Evolutionary conservation across 2,113 vertebrate species (phyloP).

Genomic region (Petrocephalus zakoni): DNA sequence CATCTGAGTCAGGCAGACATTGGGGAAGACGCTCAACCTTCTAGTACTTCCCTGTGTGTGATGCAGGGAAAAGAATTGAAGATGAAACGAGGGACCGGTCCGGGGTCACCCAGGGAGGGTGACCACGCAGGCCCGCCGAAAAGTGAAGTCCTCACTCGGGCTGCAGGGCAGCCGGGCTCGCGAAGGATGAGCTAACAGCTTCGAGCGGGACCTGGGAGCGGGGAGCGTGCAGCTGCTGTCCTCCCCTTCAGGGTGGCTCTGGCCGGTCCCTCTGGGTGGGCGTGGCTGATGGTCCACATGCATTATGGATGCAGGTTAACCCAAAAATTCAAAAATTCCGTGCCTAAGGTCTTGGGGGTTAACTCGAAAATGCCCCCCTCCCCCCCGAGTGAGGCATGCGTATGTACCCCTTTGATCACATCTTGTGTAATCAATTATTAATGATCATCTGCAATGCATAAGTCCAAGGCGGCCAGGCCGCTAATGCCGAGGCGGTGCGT

Average conservation of each 20-base stretch:
- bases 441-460: constrained; percentile 59
- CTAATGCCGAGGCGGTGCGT: constrained; percentile 28
- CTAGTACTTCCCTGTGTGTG: background rate
- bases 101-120: background rate
- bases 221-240: background rate
- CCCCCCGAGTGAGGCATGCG: constrained; percentile 42
- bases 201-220: background rate
- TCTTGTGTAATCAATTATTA: constrained; percentile 53
- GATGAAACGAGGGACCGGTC: background rate
- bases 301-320: background rate
- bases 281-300: background rate
- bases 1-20: background rate
- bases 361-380: background rate
- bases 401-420: constrained; percentile 56
- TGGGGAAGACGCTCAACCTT: background rate
- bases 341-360: background rate
- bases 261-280: background rate
- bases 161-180: background rate
- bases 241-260: background rate
- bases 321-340: background rate
- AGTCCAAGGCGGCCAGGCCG: constrained; percentile 42
- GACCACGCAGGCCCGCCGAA: background rate
- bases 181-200: background rate
- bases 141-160: too few relatives aligned
- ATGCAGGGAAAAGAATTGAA: background rate